phyloP scores from a whole-genome alignment of 1,140 invertebrate species.

The Physella acuta region DNA sequence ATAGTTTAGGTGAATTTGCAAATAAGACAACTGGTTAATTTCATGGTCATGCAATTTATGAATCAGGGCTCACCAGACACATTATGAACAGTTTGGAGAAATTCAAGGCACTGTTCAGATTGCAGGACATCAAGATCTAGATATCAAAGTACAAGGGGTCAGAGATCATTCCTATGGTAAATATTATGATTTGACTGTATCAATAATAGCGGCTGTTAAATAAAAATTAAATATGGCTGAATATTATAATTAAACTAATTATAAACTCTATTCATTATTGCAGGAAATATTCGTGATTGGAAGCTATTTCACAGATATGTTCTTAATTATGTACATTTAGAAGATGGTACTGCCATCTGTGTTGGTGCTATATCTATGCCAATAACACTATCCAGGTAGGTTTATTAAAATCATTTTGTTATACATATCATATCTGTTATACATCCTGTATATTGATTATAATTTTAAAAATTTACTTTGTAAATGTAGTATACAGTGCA shows the following conservation, averaged over 20 bases:
- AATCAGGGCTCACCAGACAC: conserved; percentile 67
- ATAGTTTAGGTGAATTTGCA: too few relatives aligned
- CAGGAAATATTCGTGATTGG: conserved; percentile 71
- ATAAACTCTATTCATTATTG: background rate
- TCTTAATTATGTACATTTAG: conserved; percentile 71
- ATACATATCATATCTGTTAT: too few relatives aligned
- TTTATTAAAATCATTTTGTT: too few relatives aligned
- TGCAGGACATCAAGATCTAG: conserved; percentile 33
- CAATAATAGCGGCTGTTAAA: too few relatives aligned
- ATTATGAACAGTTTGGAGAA: conserved; percentile 69
- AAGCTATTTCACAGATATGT: conserved; percentile 71
- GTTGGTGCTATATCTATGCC: conserved; percentile 72
- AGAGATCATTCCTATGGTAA: conserved; percentile 74
- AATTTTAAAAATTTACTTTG: too few relatives aligned
- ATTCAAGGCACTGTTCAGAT: conserved; percentile 46
- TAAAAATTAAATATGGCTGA: too few relatives aligned
- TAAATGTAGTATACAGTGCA: too few relatives aligned
- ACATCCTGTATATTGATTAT: too few relatives aligned
- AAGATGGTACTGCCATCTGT: conserved; percentile 66
- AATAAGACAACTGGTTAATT: too few relatives aligned
- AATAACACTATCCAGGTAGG: conserved; percentile 48
- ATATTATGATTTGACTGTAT: too few relatives aligned
- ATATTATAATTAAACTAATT: too few relatives aligned
- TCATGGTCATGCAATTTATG: too few relatives aligned
- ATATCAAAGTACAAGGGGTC: conserved; percentile 44